Base-by-base conservation (phyloP, 1,140 invertebrate genomes). In the Lordiphosa mommai region DNA sequence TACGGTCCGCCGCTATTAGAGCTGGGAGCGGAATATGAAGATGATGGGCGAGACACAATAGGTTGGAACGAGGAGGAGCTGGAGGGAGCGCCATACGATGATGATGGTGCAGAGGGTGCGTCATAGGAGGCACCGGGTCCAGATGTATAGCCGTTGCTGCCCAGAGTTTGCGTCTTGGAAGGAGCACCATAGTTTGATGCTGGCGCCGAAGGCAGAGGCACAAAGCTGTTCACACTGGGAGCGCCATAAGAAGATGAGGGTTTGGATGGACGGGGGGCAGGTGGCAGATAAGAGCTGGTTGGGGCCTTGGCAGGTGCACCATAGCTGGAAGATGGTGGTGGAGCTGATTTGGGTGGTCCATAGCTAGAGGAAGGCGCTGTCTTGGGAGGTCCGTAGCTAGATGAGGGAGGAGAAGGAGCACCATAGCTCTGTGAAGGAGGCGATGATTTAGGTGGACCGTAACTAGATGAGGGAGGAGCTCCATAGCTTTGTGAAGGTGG, bases 301-400 rank as follows among this genome's bases (percentile, higher is more conserved):
- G 33, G 88, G 20, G 56, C 40, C 37, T 77, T 79, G 29, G 74
- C 30, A 13, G 61, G 66, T 66, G 86, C 50, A 16, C 90, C 90
- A 60, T 91, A 91, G 55, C 69, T 86, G 9, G 74, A 65, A 7
- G 84, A 77, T 17, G 91, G 90, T 0, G 89, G 70, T 0, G 74
- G 73, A 2, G 61, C 47, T 5, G 79, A 57, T 4, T 57, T 47
- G 10, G 74, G 74, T 29, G 84, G 77, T n/a, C 90, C 90, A 47
- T 91, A 91, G 36, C 72, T 85, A 7, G 55, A 36, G 1, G 71
- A 70, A 0, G 76, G 67, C 0, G 41, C 23, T 0, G 59, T 53
- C 49, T 86, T 73, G 38, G 90, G 90, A 0, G 89, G 70, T 6
- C 91, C 91, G 55, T 89, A 90, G 13, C 57, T 86, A 2, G 89